Conservation (phyloP, 2,797 vertebrate genomes). For the Varecia variegata region DNA sequence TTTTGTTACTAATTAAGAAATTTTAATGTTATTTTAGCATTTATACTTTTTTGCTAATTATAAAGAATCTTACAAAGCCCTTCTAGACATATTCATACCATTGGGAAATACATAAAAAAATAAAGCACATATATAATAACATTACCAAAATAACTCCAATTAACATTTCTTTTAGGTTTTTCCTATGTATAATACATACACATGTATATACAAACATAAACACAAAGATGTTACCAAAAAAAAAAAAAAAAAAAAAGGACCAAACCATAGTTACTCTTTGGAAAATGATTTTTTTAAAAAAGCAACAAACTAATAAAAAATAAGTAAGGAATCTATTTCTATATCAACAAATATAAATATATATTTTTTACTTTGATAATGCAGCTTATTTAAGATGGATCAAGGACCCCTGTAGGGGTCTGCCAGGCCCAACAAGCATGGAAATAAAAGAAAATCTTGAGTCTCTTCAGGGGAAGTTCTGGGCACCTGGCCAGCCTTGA, state of each 20-base stretch:
- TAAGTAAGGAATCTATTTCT: not conserved
- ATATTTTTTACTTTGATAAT: not conserved
- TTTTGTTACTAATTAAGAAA: not conserved
- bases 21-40: not conserved
- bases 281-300: not conserved
- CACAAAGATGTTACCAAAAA: not conserved
- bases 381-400: not conserved
- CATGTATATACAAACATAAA: not conserved
- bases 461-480: no score
- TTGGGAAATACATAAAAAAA: not conserved
- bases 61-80: not conserved
- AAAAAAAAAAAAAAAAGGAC: conserved; percentile 5
- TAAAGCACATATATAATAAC: not conserved
- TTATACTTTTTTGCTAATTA: not conserved
- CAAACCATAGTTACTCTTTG: not conserved
- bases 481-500: no score
- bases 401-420: no score
- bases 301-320: not conserved
- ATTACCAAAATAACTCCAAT: not conserved
- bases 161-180: not conserved
- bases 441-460: no score
- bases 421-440: no score
- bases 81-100: not conserved
- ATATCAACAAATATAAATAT: not conserved
- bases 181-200: not conserved